A percentile compares a stretch with the other conserved stretches of the same genome.
phyloP scores from a whole-genome alignment of 2,797 vertebrate genomes.

The Argentina silus region DNA sequence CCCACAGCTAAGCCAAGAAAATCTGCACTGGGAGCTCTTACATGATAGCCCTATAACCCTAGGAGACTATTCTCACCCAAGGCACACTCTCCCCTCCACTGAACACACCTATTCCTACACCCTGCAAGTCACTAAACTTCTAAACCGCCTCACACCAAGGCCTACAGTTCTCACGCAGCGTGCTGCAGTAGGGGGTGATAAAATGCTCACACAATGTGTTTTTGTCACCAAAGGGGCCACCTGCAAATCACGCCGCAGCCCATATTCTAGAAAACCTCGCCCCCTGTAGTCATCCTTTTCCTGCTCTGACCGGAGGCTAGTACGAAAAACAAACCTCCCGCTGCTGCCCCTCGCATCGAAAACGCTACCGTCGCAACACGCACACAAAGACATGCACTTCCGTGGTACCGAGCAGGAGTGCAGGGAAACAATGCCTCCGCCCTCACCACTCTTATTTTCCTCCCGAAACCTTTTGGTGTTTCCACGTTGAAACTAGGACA shows the following conservation, averaged over 20 bases:
- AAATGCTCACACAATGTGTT: neutral
- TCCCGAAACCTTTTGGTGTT: constrained; percentile 1
- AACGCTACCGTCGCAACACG: neutral
- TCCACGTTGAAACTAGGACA: constrained; percentile 20
- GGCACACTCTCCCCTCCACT: neutral
- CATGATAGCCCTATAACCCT: neutral
- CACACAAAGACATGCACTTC: neutral
- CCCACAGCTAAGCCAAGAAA: constrained; percentile 1
- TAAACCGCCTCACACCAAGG: neutral
- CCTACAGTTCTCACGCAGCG: neutral
- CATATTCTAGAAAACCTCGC: neutral
- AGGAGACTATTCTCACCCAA: neutral
- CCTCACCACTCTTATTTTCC: neutral
- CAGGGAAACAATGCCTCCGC: neutral
- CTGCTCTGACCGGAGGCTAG: neutral
- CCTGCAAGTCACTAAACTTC: neutral
- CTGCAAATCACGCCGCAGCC: constrained; percentile 9
- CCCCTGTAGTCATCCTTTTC: neutral
- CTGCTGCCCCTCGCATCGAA: neutral
- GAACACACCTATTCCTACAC: neutral
- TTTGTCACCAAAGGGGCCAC: neutral
- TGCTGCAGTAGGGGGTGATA: neutral
- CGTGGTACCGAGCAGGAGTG: neutral
- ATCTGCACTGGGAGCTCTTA: constrained; percentile 9
- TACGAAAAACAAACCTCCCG: neutral